Evolutionary conservation across 2,113 vertebrate species (phyloP).

Genomic region (Bufo bufo): DNA sequence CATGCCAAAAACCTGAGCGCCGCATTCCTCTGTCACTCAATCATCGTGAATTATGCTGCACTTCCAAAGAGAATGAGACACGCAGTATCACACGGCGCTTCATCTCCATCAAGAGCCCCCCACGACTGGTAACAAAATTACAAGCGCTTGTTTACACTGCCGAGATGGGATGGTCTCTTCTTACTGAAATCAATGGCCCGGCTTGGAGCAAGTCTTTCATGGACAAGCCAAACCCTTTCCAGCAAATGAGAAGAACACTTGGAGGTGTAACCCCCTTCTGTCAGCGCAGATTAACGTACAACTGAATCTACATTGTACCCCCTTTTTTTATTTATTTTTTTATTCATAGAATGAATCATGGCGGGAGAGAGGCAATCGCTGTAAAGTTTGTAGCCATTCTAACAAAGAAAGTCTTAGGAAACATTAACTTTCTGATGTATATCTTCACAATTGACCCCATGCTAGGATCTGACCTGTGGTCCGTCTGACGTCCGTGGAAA

Average conservation of each 20-base stretch:
- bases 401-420: background rate
- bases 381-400: background rate
- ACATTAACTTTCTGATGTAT: too few species aligned
- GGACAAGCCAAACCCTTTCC: constrained; percentile 24
- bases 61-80: constrained; percentile 42
- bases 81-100: constrained; percentile 24
- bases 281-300: constrained; percentile 10
- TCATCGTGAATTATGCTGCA: constrained; percentile 49
- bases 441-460: too few species aligned
- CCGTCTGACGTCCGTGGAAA: too few species aligned
- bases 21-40: constrained; percentile 57
- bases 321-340: background rate
- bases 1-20: constrained; percentile 51
- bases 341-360: background rate
- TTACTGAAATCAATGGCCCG: constrained; percentile 3
- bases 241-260: constrained; percentile 25
- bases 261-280: constrained; percentile 23
- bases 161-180: constrained; percentile 5
- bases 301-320: background rate
- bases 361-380: background rate
- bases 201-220: constrained; percentile 15
- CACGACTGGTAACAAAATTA: constrained; percentile 22
- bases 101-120: constrained; percentile 13
- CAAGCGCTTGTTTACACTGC: constrained; percentile 43
- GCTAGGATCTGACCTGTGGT: too few species aligned